A percentile compares a stretch with the other conserved stretches of the same genome.
phyloP scores from a whole-genome alignment of 2,113 vertebrate species.

The Arizona elegans region DNA sequence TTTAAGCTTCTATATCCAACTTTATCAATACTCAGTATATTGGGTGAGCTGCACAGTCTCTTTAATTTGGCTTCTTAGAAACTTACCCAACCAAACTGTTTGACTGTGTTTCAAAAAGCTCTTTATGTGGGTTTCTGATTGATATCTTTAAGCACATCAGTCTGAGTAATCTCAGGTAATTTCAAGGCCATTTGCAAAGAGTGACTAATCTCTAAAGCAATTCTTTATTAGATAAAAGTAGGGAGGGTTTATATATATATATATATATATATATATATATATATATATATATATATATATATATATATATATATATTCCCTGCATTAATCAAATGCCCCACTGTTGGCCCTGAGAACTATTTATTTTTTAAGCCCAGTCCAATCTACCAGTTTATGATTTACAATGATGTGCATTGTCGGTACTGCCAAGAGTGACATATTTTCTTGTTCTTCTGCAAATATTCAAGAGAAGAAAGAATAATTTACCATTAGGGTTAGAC shows the following conservation, averaged over 20 bases:
- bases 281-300: no score
- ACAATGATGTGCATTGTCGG: neutral
- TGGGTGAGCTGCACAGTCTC: constrained; percentile 56
- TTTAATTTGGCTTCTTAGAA: constrained; percentile 57
- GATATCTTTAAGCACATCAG: constrained; percentile 26
- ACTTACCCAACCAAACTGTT: constrained; percentile 54
- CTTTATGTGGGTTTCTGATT: constrained; percentile 47
- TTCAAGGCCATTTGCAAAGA: constrained; percentile 43
- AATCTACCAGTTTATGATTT: neutral
- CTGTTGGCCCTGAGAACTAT: neutral
- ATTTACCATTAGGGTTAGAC: neutral
- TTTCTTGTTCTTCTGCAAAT: neutral
- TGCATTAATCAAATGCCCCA: neutral
- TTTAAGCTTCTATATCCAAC: constrained; percentile 54
- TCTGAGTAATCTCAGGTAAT: constrained; percentile 51
- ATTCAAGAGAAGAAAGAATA: neutral
- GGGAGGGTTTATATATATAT: no score
- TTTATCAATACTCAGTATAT: constrained; percentile 57
- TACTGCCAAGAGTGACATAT: neutral
- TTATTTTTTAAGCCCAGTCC: neutral
- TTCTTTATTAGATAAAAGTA: constrained; percentile 9
- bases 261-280: neutral
- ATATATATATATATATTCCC: neutral
- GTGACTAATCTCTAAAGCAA: constrained; percentile 36
- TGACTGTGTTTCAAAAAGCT: constrained; percentile 49